These are phyloP conservation scores for Decapterus maruadsi DNA, from an alignment of 2,797 vertebrate species.

Conservation along the genomic window DNA sequence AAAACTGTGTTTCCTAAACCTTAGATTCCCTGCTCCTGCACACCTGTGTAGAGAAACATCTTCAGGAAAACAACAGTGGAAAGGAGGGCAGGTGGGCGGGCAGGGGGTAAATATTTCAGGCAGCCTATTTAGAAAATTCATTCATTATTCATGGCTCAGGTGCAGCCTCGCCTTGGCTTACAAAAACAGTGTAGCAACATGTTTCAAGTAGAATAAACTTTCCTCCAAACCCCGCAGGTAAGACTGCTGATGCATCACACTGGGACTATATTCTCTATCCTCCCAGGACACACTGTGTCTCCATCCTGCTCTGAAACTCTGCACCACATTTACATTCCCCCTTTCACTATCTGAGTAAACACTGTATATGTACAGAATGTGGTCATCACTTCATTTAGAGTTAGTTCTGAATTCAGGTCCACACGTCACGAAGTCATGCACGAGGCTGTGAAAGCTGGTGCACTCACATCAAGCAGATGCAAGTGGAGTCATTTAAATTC, in stretches of 20 bases:
- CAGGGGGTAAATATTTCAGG: conserved; percentile 63
- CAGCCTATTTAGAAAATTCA: conserved; percentile 52
- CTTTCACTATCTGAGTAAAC: not conserved
- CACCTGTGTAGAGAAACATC: conserved; percentile 39
- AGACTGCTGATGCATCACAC: not conserved
- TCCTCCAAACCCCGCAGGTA: not conserved
- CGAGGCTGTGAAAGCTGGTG: not conserved
- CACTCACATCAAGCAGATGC: not conserved
- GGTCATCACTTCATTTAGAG: not conserved
- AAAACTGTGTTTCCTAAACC: not conserved
- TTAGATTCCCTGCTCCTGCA: conserved; percentile 1
- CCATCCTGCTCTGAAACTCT: not conserved
- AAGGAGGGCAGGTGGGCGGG: conserved; percentile 48
- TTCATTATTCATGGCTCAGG: conserved; percentile 71
- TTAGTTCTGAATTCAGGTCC: too few species aligned
- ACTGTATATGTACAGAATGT: not conserved
- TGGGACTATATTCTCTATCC: not conserved
- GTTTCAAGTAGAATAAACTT: conserved; percentile 40
- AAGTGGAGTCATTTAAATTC: not conserved
- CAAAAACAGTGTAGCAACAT: conserved; percentile 42
- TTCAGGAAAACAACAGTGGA: conserved; percentile 44
- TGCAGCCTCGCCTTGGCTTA: conserved; percentile 48
- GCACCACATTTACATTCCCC: not conserved
- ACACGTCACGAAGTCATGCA: not conserved
- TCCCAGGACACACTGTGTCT: not conserved